phyloP scores from a whole-genome alignment of 2,797 vertebrate genomes.

The Acrossocheilus fasciatus region DNA sequence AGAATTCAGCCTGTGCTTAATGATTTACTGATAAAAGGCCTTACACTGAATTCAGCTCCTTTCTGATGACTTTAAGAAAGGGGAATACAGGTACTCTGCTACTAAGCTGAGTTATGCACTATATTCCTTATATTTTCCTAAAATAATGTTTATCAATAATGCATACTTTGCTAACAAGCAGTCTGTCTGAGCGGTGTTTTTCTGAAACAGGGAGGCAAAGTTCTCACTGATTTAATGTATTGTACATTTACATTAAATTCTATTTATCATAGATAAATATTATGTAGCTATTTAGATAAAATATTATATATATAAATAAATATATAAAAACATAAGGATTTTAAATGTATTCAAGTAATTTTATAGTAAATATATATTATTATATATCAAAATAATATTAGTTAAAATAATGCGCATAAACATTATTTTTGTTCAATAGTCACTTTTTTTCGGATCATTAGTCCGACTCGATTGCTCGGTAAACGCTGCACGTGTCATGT shows the following conservation, averaged over 20 bases:
- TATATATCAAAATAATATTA: neutral
- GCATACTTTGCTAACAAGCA: neutral
- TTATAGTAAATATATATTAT: no score
- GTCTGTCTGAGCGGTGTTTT: neutral
- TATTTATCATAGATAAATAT: neutral
- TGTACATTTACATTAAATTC: neutral
- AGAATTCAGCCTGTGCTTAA: slow-evolving; percentile 76
- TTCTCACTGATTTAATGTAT: neutral
- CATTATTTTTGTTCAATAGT: neutral
- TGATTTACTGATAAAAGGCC: slow-evolving; percentile 79
- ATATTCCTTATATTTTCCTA: neutral
- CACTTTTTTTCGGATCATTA: neutral
- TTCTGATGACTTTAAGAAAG: slow-evolving; percentile 16
- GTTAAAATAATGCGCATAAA: no score
- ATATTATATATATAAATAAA: no score
- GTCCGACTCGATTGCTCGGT: neutral
- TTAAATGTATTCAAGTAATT: no score
- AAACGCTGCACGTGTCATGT: neutral
- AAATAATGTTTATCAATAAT: neutral
- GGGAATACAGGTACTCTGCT: neutral
- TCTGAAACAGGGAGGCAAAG: neutral
- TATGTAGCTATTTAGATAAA: no score
- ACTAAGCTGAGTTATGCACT: neutral
- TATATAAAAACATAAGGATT: no score
- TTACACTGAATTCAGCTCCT: slow-evolving; percentile 32